A percentile compares a stretch with the other conserved stretches of the same genome.
Evolutionary conservation across 2,797 vertebrate genomes (phyloP).

Genomic region (Acanthurus lineatus): DNA sequence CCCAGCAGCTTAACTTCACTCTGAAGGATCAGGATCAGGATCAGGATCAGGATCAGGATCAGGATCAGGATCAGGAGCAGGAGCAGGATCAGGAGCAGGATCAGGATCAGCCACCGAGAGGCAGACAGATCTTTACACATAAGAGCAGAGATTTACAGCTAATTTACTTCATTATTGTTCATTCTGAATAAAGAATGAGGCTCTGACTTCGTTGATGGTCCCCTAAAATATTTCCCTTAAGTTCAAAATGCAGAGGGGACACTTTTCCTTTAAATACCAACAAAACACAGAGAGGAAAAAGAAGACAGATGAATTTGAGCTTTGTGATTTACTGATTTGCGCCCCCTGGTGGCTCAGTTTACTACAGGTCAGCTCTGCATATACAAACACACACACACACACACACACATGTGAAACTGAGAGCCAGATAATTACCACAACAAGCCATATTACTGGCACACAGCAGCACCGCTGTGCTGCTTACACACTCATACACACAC

Average conservation of each 20-base stretch:
- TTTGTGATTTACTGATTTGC: background rate
- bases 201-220: too few species aligned
- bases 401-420: constrained; percentile 3
- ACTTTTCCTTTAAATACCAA: too few species aligned
- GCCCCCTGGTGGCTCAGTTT: background rate
- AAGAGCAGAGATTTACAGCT: too few species aligned
- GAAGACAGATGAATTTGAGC: background rate
- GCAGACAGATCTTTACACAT: too few species aligned
- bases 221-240: background rate
- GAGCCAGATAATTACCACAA: constrained; percentile 37
- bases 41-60: too few species aligned
- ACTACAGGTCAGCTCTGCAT: constrained; percentile 42
- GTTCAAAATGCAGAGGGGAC: too few species aligned
- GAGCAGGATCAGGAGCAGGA: too few species aligned
- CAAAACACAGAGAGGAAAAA: background rate
- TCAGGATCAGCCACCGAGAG: too few species aligned
- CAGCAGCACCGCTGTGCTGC: constrained; percentile 37
- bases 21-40: too few species aligned
- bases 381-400: constrained; percentile 7
- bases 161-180: background rate
- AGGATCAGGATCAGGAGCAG: too few species aligned
- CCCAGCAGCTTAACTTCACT: too few species aligned
- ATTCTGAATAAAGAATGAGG: too few species aligned
- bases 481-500: constrained; percentile 5
- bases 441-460: constrained; percentile 62